These are phyloP conservation scores for Glandiceps talaboti DNA, from an alignment of 53 echinoderm and acorn worm genomes.

Conservation along the genomic window DNA sequence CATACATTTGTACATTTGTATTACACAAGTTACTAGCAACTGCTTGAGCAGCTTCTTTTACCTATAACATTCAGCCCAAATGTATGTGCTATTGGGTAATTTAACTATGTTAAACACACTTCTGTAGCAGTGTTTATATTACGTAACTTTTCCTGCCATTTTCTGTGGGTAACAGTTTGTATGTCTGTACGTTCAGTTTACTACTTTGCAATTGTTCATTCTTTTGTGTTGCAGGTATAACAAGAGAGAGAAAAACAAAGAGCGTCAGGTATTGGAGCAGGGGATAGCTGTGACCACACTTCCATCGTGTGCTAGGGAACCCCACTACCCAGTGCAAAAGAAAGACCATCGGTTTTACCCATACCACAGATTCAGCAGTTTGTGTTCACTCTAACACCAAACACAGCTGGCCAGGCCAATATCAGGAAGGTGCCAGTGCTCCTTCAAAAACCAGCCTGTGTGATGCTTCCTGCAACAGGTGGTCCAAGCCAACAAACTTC, in stretches of 20 bases:
- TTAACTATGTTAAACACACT: too few relatives aligned
- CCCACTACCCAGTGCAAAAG: conserved; percentile 12
- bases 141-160: too few relatives aligned
- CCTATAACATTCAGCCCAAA: too few relatives aligned
- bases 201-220: too few relatives aligned
- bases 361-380: conserved; percentile 1
- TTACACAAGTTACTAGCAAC: too few relatives aligned
- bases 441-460: not conserved
- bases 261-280: conserved; percentile 14
- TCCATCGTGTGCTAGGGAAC: not conserved
- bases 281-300: conserved; percentile 1
- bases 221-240: too few relatives aligned
- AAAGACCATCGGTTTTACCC: conserved; percentile 1
- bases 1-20: not conserved
- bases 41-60: too few relatives aligned
- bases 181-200: too few relatives aligned
- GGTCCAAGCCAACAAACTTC: not conserved
- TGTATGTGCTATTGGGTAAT: too few relatives aligned
- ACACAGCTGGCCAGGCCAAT: conserved; percentile 22
- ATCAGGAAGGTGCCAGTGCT: not conserved
- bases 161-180: too few relatives aligned
- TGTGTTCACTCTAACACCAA: not conserved
- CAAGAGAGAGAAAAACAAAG: conserved; percentile 9
- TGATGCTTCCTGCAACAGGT: not conserved
- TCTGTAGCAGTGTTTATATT: too few relatives aligned